Evolutionary conservation across 2,113 vertebrate species (phyloP).

Genomic region (Aphelocoma coerulescens): DNA sequence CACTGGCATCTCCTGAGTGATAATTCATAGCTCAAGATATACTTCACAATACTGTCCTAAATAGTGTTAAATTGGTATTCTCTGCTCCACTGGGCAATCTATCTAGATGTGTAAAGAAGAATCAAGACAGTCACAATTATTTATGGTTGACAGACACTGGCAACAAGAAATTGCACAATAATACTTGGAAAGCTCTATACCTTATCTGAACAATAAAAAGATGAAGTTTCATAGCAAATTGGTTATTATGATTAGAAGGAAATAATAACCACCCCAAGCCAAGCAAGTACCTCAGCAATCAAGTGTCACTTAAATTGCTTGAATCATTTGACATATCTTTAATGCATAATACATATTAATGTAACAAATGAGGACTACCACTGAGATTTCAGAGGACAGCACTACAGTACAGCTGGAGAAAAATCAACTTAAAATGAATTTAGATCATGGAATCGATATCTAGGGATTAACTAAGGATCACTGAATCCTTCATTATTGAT

Average conservation of each 20-base stretch:
- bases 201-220: conserved; percentile 32
- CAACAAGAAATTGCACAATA: conserved; percentile 39
- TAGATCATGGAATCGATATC: conserved; percentile 57
- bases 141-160: conserved; percentile 55
- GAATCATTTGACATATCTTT: background rate
- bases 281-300: background rate
- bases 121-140: conserved; percentile 45
- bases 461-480: conserved; percentile 63
- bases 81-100: conserved; percentile 46
- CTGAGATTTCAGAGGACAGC: background rate
- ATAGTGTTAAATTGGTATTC: conserved; percentile 40
- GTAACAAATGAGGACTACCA: background rate
- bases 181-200: conserved; percentile 11
- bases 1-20: background rate
- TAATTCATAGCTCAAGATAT: conserved; percentile 16
- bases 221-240: conserved; percentile 32
- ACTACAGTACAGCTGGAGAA: conserved; percentile 12
- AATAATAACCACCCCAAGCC: background rate
- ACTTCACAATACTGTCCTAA: conserved; percentile 41
- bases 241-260: conserved; percentile 30
- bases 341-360: background rate
- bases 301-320: background rate
- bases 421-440: conserved; percentile 71
- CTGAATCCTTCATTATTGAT: conserved; percentile 66
- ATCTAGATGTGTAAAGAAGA: conserved; percentile 37